These are phyloP conservation scores for Bambusicola thoracicus DNA, from an alignment of 2,113 vertebrate genomes.

Conservation along the genomic window DNA sequence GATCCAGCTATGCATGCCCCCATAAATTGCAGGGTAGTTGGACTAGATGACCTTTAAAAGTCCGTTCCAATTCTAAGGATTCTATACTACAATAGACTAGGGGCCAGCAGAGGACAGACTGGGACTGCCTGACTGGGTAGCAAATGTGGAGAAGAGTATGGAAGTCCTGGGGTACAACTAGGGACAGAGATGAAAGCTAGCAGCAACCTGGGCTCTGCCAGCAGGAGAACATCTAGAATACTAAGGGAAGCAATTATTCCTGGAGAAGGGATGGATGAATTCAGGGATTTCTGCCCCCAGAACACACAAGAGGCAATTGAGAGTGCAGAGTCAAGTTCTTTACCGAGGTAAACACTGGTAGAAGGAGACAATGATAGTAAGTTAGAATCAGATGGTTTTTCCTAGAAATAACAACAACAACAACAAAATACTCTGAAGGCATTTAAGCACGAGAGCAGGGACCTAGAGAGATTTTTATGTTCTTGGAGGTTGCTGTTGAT, in stretches of 20 bases:
- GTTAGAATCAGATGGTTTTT: background rate
- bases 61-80: no score
- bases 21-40: no score
- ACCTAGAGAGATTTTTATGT: background rate
- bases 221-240: background rate
- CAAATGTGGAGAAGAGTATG: background rate
- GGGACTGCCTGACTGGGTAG: background rate
- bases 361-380: background rate
- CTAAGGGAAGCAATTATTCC: background rate
- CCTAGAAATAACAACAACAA: background rate
- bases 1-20: no score
- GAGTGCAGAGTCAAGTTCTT: background rate
- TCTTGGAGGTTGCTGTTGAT: background rate
- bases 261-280: background rate
- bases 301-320: background rate
- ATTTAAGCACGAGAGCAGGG: background rate
- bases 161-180: background rate
- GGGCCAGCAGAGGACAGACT: background rate
- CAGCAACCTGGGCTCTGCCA: background rate
- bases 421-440: background rate
- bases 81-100: background rate
- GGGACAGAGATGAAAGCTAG: background rate
- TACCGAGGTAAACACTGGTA: background rate
- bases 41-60: no score
- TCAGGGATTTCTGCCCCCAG: background rate